Evolutionary conservation across 2,888 invertebrate genomes (phyloP), one percentile per base, ranked within the genome.

Genomic region (Drosophila kuntzei): DNA sequence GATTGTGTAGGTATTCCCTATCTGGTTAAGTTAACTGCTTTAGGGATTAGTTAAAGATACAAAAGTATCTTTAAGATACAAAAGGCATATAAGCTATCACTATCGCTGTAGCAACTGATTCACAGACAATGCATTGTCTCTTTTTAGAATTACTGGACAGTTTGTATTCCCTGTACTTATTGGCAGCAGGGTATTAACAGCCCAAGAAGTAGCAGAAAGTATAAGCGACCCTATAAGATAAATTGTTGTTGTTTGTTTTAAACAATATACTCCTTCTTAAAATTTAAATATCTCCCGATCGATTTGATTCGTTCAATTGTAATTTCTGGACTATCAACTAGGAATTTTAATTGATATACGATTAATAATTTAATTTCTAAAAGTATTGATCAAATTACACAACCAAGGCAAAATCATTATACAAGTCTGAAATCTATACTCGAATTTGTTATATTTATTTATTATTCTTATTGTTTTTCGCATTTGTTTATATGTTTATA

Each of bases 11-110:
- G 46, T 57, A 57, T 47, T 57, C 46, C 57, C 57, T 36, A 57
- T 44, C 25, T 46, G 16, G 16, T 34, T 8, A 32, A 41, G 20
- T 50, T 43, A 29, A 16, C 14, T 14, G 41, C 41, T 34, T 34
- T 43, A 7, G 43, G 37, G 22, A 43, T 54, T 41, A 32, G 47
- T 18, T 18, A 3, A 47, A 46, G 29, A 20, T 29, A 53, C 60
- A 78, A 79, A 69, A 69, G 81, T 78, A 80, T 80, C 81, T 68
- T 16, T 0, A 18, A 68, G 62, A 55, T 59, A 54, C 68, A 44
- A 16, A 46, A 54, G 36, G 37, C 44, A 37, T 22, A 29, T 27
- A 3, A 29, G 46, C 12, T 43, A 43, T 22, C 27, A 16, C 16
- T 8, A 18, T n/a, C 7, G 9, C 11, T 27, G 7, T 16, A 11